Evolutionary conservation across 2,113 vertebrate species (phyloP), one percentile per base, ranked within the genome.

Genomic region (Triplophysa siluroides): DNA sequence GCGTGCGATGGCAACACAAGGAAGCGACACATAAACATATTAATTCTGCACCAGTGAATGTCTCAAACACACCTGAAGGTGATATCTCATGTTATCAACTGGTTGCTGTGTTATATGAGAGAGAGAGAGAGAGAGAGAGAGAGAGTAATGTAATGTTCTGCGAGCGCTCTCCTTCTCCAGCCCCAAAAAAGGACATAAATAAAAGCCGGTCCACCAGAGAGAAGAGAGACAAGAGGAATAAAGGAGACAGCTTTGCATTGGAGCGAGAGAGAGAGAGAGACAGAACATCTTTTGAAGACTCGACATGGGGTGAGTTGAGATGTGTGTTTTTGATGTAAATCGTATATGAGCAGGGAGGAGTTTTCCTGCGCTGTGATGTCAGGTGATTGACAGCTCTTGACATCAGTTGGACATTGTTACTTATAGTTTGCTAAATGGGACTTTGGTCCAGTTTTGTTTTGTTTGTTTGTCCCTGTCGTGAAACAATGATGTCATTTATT

Each of bases 181-280:
- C 65, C 83, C 83, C 83, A 79, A 84, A 84, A 84, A 84, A 81
- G 83, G 79, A 81, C 64, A 84, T 81, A 81, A 84, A 84, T 84
- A 84, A 84, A 84, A 76, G 68, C 64, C 38, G 23, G 69, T 72
- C 70, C 43, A 70, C 69, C 38, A 68, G 63, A 41, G 63, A 54
- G 73, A 71, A 82, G 71, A 26, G 21, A 60, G 66, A 76, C 16
- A 41, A 61, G 16, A 50, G 47, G 21, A 56, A 67, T 8, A 58
- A 68, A 58, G 66, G 50, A 80, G 8, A 72, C 33, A 19, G 8
- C 13, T 70, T 63, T 58, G 69, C 43, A 64, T 56, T 68, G 43
- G 29, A 76, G 64, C 78, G 24, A 21, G 29, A 70, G 64, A 84
- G 38, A 58, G 54, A 58, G 16, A 54, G 26, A 29, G 26, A n/a